Evolutionary conservation across 2,113 vertebrate species (phyloP).

Genomic region (Sakesphorus luctuosus): DNA sequence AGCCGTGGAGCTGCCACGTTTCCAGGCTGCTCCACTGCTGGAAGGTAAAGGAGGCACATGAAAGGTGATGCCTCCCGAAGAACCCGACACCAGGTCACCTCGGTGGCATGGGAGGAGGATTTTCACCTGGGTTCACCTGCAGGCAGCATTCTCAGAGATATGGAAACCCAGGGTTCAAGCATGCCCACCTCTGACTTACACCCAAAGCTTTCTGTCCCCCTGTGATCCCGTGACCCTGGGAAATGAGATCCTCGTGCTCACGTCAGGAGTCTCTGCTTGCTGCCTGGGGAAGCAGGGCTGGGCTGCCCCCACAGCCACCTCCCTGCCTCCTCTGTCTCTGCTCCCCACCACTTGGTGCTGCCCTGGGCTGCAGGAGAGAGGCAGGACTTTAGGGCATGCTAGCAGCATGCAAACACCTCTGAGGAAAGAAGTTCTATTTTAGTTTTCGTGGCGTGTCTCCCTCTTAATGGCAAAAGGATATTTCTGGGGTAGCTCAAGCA

Average conservation of each 20-base stretch:
- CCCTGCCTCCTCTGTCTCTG: neutral
- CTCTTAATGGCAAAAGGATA: neutral
- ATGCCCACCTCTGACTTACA: fast-evolving
- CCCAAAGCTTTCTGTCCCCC: fast-evolving
- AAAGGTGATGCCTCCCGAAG: neutral
- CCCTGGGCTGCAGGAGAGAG: neutral
- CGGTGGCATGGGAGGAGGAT: neutral
- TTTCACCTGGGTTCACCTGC: neutral
- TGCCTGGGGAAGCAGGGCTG: neutral
- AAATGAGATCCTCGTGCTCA: neutral
- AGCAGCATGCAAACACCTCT: neutral
- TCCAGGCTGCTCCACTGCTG: neutral
- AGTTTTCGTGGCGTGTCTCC: neutral
- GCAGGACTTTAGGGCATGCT: neutral
- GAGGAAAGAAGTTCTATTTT: neutral
- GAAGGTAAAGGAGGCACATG: neutral
- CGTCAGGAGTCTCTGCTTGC: neutral
- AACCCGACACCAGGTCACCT: neutral
- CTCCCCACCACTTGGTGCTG: fast-evolving
- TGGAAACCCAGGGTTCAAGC: neutral
- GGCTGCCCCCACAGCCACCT: neutral
- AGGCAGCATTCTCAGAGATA: neutral
- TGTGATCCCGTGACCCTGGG: neutral
- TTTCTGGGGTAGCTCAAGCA: neutral
- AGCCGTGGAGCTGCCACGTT: neutral